Base-by-base conservation (phyloP, 2,797 vertebrate genomes). In the Sebastes alutus region DNA sequence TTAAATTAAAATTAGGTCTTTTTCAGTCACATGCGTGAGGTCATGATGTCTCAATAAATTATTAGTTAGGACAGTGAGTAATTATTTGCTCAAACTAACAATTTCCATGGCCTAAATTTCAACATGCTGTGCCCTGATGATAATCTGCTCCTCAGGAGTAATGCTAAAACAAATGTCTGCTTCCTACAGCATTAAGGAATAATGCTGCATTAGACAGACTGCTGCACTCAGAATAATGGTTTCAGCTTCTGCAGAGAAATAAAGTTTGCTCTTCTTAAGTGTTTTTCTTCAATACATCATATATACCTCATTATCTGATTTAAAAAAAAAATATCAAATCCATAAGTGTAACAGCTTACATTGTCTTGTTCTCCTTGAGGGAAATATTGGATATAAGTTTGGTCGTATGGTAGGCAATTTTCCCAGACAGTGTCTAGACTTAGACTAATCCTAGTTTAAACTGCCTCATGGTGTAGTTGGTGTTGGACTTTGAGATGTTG, bases 401-500 rank as follows among this genome's bases (percentile, higher is more conserved):
- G 67, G 29, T 16, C 35, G 8, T 27, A 30, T 63, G 5, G 4
- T 16, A 3, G n/a, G 4, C 3, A 66, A n/a, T 32, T 58, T 42
- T 56, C 27, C 10, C 27, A 71, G 75, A 70, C 59, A 65, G 68
- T n/a, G 63, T 72, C 68, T 32, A 72, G 64, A 64, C 30, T 13
- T 6, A 63, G 30, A 18, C 49, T 63, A 54, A 84, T 77, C 35
- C 23, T 18, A 29, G 71, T 27, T 68, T 18, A 42, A 63, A 55
- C 58, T 27, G 14, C 54, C 59, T 35, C 5, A 4, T 59, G 27
- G 55, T 63, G 38, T 13, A 69, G 46, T n/a, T 35, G 35, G 54
- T 58, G 16, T 62, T 22, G 6, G 55, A 74, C 60, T 49, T 54
- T 32, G 46, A 30, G 64, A 35, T 64, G 65, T 27, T 54, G 3